Evolutionary conservation across 1,140 invertebrate genomes (phyloP).

Genomic region (Aphelenchoides besseyi): DNA sequence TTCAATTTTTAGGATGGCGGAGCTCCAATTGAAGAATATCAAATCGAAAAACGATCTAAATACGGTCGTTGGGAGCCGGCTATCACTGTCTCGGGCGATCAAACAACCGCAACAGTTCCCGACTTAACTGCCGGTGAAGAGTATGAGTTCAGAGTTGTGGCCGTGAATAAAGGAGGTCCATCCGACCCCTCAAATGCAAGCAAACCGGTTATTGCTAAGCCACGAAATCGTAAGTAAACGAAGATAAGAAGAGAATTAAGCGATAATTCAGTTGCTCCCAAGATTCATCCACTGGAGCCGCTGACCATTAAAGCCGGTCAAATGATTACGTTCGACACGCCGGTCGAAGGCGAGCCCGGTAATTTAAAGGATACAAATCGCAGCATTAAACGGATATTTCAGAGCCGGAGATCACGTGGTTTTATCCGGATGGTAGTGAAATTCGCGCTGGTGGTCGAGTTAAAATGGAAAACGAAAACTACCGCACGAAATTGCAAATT

Average conservation of each 20-base stretch:
- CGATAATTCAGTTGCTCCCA: conserved; percentile 75
- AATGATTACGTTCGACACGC: conserved; percentile 85
- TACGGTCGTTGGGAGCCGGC: conserved; percentile 89
- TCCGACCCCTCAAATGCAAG: conserved; percentile 75
- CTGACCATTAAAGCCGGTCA: conserved; percentile 81
- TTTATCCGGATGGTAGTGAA: conserved; percentile 79
- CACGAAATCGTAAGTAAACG: conserved; percentile 72
- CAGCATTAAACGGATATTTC: too few species aligned
- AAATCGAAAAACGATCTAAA: conserved; percentile 92
- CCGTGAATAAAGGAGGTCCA: conserved; percentile 84
- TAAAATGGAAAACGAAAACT: conserved; percentile 77
- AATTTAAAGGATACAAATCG: too few species aligned
- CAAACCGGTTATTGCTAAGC: conserved; percentile 78
- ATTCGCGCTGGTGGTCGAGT: conserved; percentile 69
- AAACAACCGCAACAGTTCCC: conserved; percentile 75
- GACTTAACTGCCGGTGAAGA: conserved; percentile 83
- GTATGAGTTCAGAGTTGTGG: conserved; percentile 77
- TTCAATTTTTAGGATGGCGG: conserved; percentile 77
- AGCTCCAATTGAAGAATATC: conserved; percentile 86
- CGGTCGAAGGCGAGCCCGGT: conserved; percentile 83
- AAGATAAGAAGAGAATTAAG: conserved; percentile 26
- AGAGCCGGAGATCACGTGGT: conserved; percentile 78
- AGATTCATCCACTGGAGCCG: conserved; percentile 84
- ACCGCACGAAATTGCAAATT: conserved; percentile 82
- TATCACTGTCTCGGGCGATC: conserved; percentile 75